Base-by-base conservation (phyloP, 2,113 vertebrate species). In the Gila orcuttii region DNA sequence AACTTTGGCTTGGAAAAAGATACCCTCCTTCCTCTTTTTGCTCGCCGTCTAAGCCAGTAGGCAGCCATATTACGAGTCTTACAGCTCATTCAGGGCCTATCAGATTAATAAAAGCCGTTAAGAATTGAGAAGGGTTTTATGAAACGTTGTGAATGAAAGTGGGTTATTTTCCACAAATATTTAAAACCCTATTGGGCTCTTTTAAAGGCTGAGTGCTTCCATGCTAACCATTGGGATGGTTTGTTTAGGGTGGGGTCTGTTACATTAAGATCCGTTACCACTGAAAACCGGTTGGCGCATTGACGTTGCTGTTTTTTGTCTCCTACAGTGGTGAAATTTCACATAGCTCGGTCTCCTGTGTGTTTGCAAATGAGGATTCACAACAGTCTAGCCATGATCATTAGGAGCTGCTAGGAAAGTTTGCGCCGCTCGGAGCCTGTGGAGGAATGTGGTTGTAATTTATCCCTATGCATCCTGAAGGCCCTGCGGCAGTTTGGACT, bases 31-130 rank as follows among this genome's bases (percentile, higher is more conserved):
- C 87, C 75, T 81, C 68, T 39, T 59, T 33, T 73, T 52, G n/a
- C 75, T 77, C 13, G 1, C 78, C 83, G 64, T 59, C 87, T 64
- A 31, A 64, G 87, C 66, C 82, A 39, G 50, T 83, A 45, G 45
- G 84, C 80, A 83, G 57, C 55, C 36, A 45, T 59, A 47, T 57
- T 69, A 59, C 39, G 23, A 52, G 76, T 45, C 68, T 79, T 77
- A 84, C 60, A 78, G 85, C 85, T 84, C 85, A 85, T 83, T 84
- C 59, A 60, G 85, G 81, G 69, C 81, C 75, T 86, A 76, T 88
- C 87, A 71, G 85, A 82, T 86, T 88, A 84, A 88, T 82, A 86
- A 86, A 86, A 75, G 33, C 36, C n/a, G 80, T 86, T 86, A 86
- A 47, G 68, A 84, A 55, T 88, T 76, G 66, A 59, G 39, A 60